These are phyloP conservation scores for Ispidina lecontei DNA, from an alignment of 2,797 vertebrate species.

Conservation along the genomic window DNA sequence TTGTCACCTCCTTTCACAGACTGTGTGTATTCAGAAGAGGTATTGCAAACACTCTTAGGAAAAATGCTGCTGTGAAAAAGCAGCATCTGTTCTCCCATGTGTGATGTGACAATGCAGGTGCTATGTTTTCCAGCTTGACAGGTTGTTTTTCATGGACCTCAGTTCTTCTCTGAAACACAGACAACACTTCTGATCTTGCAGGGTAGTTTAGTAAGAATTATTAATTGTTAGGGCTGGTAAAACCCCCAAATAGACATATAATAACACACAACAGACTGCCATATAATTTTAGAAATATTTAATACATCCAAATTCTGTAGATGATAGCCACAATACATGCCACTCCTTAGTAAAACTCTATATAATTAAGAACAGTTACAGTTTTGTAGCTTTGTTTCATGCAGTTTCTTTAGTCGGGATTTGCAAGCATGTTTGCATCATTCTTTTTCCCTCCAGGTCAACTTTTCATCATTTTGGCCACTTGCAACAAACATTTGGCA, in stretches of 20 bases:
- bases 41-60: background rate
- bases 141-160: background rate
- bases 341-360: constrained; percentile 4
- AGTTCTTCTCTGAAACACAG: background rate
- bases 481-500: background rate
- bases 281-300: constrained; percentile 53
- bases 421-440: background rate
- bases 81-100: background rate
- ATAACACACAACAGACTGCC: constrained; percentile 12
- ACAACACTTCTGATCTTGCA: background rate
- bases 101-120: background rate
- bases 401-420: background rate
- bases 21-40: background rate
- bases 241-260: background rate
- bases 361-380: background rate
- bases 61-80: background rate
- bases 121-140: background rate
- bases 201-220: background rate
- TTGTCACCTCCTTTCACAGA: background rate
- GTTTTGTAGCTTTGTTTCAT: background rate
- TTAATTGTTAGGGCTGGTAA: constrained; percentile 8
- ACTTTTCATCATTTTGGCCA: constrained; percentile 5
- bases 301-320: background rate
- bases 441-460: background rate
- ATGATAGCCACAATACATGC: background rate